A percentile compares a stretch with the other conserved stretches of the same genome.
phyloP scores from a whole-genome alignment of 2,113 vertebrate species.

The Festucalex cinctus region DNA sequence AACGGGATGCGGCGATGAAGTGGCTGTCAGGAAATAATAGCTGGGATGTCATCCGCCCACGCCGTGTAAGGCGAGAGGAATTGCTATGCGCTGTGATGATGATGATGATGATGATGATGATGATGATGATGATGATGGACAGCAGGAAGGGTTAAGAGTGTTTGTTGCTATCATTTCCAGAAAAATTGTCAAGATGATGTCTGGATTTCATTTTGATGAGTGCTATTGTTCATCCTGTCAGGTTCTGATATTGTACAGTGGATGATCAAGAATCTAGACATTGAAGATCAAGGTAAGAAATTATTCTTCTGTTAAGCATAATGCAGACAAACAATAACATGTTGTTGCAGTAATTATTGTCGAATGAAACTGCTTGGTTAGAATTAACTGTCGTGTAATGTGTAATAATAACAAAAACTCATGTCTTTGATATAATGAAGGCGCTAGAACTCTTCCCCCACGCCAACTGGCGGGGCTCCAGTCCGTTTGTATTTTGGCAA shows the following conservation, averaged over 20 bases:
- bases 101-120: constrained; percentile 22
- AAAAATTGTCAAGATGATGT: not conserved
- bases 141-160: constrained; percentile 24
- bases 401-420: not conserved
- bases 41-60: constrained; percentile 61
- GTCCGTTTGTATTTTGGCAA: constrained; percentile 42
- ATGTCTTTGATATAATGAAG: not conserved
- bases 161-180: constrained; percentile 36
- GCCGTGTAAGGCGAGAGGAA: constrained; percentile 38
- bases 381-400: not conserved
- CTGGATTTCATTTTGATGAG: constrained; percentile 34
- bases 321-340: too few relatives aligned
- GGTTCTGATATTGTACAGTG: constrained; percentile 97
- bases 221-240: constrained; percentile 66
- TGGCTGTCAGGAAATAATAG: constrained; percentile 52
- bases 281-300: constrained; percentile 92
- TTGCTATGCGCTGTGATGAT: constrained; percentile 40
- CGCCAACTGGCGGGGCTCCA: constrained; percentile 42
- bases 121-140: constrained; percentile 33
- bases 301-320: not conserved
- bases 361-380: too few relatives aligned
- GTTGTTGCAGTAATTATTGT: too few relatives aligned
- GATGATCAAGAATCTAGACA: constrained; percentile 94
- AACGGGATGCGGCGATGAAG: constrained; percentile 42
- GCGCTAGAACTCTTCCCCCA: constrained; percentile 25